Base-by-base conservation (phyloP, 2,113 vertebrate genomes). In the Microcebus ravelobensis region DNA sequence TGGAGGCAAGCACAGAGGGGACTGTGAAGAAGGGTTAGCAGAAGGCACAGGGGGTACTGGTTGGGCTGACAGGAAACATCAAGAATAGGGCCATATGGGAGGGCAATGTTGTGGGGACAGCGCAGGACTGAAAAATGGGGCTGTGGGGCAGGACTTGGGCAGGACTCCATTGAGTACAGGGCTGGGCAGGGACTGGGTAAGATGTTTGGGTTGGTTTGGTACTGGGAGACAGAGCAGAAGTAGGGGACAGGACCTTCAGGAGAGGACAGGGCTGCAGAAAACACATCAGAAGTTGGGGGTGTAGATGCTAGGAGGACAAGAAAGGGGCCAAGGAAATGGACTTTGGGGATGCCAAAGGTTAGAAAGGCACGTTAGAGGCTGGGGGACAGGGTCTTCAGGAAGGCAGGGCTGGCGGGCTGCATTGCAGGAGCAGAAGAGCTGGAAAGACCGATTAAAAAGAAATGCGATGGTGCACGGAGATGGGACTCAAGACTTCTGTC, bases 401-500 rank as follows among this genome's bases (percentile, higher is more conserved):
- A 83, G 23, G 87, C 39, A 70, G 55, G 5, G 67, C 29, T 25
- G 70, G 74, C 52, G 1, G 76, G 65, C 84, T 71, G 87, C 90
- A 25, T 0, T 77, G 63, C 31, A 10, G 31, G 77, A 73, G 63
- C 12, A 1, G 63, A 87, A 55, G 34, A 59, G 13, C 63, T 87
- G 63, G 63, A 77, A 61, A 89, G 42, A 68, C 21, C 3, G 3
- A 25, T 18, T 34, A 77, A 85, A 76, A 73, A n/a, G 74, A 67
- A 85, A 77, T 39, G 80, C 8, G 2, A 25, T 5, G 21, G 39
- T 48, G 42, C 55, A 25, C 10, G 29, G 52, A 79, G 45, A 68
- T 12, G 39, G 88, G 31, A 96, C n/a, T 65, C 85, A 8, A 36
- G 80, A 81, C 85, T 86, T 90, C 67, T 73, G 79, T 84, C 87